These are phyloP conservation scores for Philantomba maxwellii DNA, from an alignment of 2,113 vertebrate genomes.

Conservation along the genomic window DNA sequence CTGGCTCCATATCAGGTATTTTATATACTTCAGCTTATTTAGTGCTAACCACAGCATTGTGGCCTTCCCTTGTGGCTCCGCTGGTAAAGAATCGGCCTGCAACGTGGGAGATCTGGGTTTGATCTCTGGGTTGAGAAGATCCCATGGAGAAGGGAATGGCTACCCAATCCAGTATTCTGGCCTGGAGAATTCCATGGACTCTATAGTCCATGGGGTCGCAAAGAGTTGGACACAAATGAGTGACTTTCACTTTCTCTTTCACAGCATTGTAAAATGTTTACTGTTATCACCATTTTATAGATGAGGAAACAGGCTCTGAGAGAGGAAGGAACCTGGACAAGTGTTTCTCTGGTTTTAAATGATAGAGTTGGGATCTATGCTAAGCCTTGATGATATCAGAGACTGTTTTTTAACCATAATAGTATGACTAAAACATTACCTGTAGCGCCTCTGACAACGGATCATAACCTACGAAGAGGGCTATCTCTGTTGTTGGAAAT, in stretches of 20 bases:
- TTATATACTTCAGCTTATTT: not conserved
- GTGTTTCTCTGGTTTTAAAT: not conserved
- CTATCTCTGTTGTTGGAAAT: not conserved
- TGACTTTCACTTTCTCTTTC: not conserved
- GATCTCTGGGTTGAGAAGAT: not conserved
- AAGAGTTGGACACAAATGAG: fast-evolving
- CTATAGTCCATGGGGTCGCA: not conserved
- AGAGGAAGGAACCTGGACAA: not conserved
- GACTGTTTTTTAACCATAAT: not conserved
- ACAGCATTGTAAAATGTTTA: not conserved
- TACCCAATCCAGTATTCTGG: not conserved
- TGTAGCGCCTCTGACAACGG: not conserved
- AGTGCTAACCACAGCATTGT: not conserved
- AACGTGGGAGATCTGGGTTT: not conserved
- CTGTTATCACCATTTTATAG: not conserved
- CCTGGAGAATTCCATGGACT: not conserved
- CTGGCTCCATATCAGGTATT: not conserved
- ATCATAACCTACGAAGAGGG: not conserved
- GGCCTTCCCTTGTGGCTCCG: not conserved
- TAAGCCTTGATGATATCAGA: not conserved
- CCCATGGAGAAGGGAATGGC: not conserved
- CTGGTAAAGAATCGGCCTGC: not conserved
- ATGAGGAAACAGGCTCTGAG: not conserved
- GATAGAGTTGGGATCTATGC: not conserved
- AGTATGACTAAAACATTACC: not conserved